phyloP scores from a whole-genome alignment of 92 coral and sea anemone genomes.

The Isaurus tuberculatus region DNA sequence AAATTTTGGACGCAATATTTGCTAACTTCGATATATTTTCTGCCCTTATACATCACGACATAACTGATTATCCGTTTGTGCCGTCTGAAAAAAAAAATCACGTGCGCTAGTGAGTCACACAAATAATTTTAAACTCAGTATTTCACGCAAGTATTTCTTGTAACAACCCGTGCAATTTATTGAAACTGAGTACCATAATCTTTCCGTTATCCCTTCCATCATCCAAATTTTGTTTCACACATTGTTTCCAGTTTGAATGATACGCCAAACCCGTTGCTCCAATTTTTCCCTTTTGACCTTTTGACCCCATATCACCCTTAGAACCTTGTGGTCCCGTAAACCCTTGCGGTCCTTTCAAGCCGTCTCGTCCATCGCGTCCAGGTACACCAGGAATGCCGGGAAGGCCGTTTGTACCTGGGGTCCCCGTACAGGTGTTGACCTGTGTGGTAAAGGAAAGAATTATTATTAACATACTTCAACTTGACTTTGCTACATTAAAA shows the following conservation, averaged over 20 bases:
- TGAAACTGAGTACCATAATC: too few relatives aligned
- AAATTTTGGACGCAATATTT: too few relatives aligned
- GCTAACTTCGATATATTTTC: too few relatives aligned
- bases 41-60: too few relatives aligned
- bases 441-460: not conserved
- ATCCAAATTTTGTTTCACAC: not conserved
- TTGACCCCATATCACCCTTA: constrained; percentile 1
- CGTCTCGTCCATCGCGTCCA: constrained; percentile 14
- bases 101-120: too few relatives aligned
- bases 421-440: constrained; percentile 15
- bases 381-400: constrained; percentile 11
- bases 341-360: not conserved
- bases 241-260: constrained; percentile 32
- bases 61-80: too few relatives aligned
- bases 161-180: too few relatives aligned
- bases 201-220: not conserved
- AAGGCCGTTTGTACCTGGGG: not conserved
- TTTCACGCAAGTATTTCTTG: too few relatives aligned
- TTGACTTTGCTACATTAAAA: too few relatives aligned
- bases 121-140: too few relatives aligned
- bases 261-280: constrained; percentile 20
- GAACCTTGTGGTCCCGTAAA: not conserved
- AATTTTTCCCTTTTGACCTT: constrained; percentile 15
- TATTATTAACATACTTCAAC: too few relatives aligned
- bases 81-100: too few relatives aligned